Evolutionary conservation across 2,888 invertebrate genomes (phyloP).

Genomic region (Acanthosepion esculentum): DNA sequence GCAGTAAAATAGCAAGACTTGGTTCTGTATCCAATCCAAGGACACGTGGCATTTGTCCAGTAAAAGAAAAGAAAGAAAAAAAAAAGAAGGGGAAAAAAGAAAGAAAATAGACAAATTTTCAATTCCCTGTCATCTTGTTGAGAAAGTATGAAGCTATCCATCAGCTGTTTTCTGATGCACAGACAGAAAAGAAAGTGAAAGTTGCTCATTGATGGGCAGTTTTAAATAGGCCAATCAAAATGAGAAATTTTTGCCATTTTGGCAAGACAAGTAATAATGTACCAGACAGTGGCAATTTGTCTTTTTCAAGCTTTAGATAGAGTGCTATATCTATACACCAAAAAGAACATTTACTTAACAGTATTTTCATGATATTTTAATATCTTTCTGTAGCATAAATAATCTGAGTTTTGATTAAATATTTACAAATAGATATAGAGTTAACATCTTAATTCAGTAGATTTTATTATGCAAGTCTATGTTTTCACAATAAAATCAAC

Average conservation of each 20-base stretch:
- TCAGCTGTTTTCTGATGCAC: neutral
- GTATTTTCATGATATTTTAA: no score
- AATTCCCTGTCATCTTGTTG: neutral
- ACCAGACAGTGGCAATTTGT: neutral
- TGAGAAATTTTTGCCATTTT: neutral
- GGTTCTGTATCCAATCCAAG: neutral
- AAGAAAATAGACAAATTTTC: neutral
- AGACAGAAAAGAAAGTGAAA: neutral
- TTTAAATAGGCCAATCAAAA: constrained; percentile 8
- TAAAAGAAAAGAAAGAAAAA: neutral
- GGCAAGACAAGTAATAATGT: neutral
- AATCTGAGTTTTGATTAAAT: no score
- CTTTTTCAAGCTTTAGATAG: neutral
- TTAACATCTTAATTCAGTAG: no score
- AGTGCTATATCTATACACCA: neutral
- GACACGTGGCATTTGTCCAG: neutral
- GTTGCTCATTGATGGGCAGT: neutral
- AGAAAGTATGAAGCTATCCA: neutral
- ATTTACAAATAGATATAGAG: no score
- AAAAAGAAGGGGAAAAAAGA: neutral
- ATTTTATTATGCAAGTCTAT: no score
- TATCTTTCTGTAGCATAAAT: no score
- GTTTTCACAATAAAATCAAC: no score
- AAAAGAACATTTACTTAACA: neutral
- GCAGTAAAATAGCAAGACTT: neutral